Percentiles rank a stretch among this genome's conserved stretches.
phyloP scores from a whole-genome alignment of 1,140 invertebrate species.

The Drosophila obscura region DNA sequence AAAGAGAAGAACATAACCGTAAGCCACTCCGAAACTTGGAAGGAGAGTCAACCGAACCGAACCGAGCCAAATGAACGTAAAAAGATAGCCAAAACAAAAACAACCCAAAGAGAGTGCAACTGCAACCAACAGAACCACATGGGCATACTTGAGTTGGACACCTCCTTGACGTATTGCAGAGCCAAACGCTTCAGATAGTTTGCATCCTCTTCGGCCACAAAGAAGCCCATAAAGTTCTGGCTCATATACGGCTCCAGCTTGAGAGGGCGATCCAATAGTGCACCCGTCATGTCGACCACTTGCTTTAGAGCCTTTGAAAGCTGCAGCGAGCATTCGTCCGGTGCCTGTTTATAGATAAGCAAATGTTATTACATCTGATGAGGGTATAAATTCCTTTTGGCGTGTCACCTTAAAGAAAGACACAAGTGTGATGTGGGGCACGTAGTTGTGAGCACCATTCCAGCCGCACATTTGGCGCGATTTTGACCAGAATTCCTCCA shows the following conservation, averaged over 20 bases:
- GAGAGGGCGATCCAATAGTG: conserved; percentile 86
- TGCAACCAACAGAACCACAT: conserved; percentile 43
- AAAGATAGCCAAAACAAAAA: conserved; percentile 50
- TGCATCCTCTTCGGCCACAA: conserved; percentile 91
- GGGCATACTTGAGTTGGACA: conserved; percentile 88
- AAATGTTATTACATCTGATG: too few species aligned
- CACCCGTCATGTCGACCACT: conserved; percentile 88
- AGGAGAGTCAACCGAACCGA: conserved; percentile 40
- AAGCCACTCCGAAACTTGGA: conserved; percentile 65
- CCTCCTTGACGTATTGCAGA: conserved; percentile 90
- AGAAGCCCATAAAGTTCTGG: conserved; percentile 94
- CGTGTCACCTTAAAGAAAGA: conserved; percentile 92
- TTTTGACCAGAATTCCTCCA: conserved; percentile 91
- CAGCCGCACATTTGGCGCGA: conserved; percentile 90
- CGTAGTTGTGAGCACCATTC: conserved; percentile 95
- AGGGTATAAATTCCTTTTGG: background rate
- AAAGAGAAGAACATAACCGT: conserved; percentile 67
- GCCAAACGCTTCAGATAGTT: conserved; percentile 90
- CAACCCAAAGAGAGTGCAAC: conserved; percentile 58
- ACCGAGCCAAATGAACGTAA: conserved; percentile 37
- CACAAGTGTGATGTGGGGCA: conserved; percentile 94
- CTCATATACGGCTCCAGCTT: conserved; percentile 92
- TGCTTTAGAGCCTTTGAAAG: conserved; percentile 88
- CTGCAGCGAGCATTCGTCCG: conserved; percentile 89
- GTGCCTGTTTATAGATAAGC: conserved; percentile 85